These are phyloP conservation scores for Diploscapter pachys DNA, from an alignment of 1,140 invertebrate species.

Conservation along the genomic window DNA sequence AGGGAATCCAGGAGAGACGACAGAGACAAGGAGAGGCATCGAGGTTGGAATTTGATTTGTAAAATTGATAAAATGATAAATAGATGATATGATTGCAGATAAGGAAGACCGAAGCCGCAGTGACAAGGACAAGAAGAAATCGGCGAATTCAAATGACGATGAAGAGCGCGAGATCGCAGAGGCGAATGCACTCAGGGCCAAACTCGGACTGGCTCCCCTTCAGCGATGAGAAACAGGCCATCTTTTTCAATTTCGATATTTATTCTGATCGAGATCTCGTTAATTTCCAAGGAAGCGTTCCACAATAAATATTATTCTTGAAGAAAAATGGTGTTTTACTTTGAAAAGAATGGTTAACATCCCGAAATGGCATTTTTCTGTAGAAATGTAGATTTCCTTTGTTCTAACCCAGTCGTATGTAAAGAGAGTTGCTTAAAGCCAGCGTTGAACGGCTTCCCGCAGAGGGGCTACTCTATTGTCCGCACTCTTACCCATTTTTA, in stretches of 20 bases:
- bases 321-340: neutral
- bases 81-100: too few relatives aligned
- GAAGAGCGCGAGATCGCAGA: constrained; percentile 63
- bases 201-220: constrained; percentile 64
- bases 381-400: neutral
- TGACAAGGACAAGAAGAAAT: constrained; percentile 12
- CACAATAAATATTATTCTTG: neutral
- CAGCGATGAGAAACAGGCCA: constrained; percentile 35
- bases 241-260: constrained; percentile 2
- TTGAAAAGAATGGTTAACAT: neutral
- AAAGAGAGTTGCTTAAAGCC: constrained; percentile 12
- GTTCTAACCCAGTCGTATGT: neutral
- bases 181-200: constrained; percentile 64
- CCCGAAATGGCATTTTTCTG: neutral
- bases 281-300: constrained; percentile 1
- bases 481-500: too few relatives aligned
- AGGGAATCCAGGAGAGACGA: constrained; percentile 23
- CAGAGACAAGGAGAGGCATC: constrained; percentile 42
- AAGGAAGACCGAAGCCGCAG: constrained; percentile 18
- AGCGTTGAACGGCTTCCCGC: neutral
- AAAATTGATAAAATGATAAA: too few relatives aligned
- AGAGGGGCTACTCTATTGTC: constrained; percentile 1
- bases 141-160: constrained; percentile 27
- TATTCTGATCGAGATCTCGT: constrained; percentile 4
- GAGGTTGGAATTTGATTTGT: neutral